phyloP scores from a whole-genome alignment of 1,140 invertebrate species.

The Trichoplusia ni region DNA sequence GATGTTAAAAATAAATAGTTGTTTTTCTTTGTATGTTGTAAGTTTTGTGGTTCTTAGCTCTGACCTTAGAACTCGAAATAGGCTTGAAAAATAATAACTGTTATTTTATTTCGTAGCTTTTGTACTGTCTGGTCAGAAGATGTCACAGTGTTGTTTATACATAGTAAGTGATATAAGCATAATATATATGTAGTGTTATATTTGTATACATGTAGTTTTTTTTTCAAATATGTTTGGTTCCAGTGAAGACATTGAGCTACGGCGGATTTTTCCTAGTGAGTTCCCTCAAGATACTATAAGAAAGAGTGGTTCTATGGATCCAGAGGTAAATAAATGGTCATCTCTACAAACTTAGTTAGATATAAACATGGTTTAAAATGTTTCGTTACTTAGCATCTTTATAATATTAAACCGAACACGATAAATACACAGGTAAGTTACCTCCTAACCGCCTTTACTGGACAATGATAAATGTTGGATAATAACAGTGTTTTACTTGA shows the following conservation, averaged over 20 bases:
- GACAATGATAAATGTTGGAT: too few species aligned
- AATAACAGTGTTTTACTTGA: too few species aligned
- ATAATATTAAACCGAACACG: too few species aligned
- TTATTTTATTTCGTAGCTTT: slow-evolving; percentile 33
- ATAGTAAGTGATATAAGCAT: slow-evolving; percentile 55
- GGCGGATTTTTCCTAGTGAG: slow-evolving; percentile 69
- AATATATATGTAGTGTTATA: too few species aligned
- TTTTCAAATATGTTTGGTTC: slow-evolving; percentile 36
- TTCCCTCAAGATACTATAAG: slow-evolving; percentile 70
- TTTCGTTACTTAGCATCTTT: too few species aligned
- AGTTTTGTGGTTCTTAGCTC: not conserved
- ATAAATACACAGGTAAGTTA: too few species aligned
- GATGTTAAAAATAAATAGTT: slow-evolving; percentile 32
- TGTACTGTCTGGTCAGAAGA: slow-evolving; percentile 37
- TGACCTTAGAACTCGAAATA: too few species aligned
- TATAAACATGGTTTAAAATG: too few species aligned
- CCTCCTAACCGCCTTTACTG: too few species aligned
- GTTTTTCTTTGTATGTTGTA: slow-evolving; percentile 28
- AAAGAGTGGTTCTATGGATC: slow-evolving; percentile 55
- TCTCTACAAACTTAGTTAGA: too few species aligned
- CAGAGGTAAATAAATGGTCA: slow-evolving; percentile 69
- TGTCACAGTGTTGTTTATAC: slow-evolving; percentile 58
- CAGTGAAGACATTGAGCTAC: slow-evolving; percentile 72
- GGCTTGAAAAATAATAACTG: not conserved
- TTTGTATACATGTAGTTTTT: not conserved